These are phyloP conservation scores for Lasioglossum marginatum DNA, from an alignment of 2,888 invertebrate genomes.

Conservation along the genomic window DNA sequence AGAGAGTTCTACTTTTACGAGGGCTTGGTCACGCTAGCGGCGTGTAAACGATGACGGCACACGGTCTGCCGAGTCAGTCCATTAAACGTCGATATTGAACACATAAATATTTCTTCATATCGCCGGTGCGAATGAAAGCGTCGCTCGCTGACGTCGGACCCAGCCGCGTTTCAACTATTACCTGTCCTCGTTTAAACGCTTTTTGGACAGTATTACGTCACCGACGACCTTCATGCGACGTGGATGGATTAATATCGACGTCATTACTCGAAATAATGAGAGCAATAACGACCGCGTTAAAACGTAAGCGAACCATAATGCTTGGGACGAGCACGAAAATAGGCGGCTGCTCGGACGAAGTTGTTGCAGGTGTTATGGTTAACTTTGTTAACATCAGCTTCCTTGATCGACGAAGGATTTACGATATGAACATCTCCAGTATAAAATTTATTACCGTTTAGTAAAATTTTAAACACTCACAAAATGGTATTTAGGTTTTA, in stretches of 20 bases:
- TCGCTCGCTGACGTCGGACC: not conserved
- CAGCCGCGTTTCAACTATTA: conserved; percentile 7
- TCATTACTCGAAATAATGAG: conserved; percentile 27
- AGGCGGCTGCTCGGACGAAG: not conserved
- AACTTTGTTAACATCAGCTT: not conserved
- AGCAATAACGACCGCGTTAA: not conserved
- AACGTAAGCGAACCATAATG: not conserved
- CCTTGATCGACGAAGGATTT: too few species aligned
- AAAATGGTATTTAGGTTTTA: not conserved
- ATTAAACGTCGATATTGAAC: conserved; percentile 20
- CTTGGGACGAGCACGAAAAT: not conserved
- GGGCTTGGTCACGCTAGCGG: not conserved
- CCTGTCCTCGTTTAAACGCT: conserved; percentile 27
- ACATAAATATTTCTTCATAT: conserved; percentile 22
- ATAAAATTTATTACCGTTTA: not conserved
- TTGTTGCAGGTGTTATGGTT: not conserved
- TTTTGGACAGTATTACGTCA: conserved; percentile 39
- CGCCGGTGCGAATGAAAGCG: conserved; percentile 11
- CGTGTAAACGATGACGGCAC: conserved; percentile 9
- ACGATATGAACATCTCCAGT: not conserved
- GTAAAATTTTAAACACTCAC: too few species aligned
- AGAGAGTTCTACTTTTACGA: not conserved
- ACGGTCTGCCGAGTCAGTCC: not conserved
- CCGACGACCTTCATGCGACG: conserved; percentile 9
- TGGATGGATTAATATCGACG: conserved; percentile 24